Conservation (phyloP, 2,797 vertebrate species). For the Sardinella longiceps region DNA sequence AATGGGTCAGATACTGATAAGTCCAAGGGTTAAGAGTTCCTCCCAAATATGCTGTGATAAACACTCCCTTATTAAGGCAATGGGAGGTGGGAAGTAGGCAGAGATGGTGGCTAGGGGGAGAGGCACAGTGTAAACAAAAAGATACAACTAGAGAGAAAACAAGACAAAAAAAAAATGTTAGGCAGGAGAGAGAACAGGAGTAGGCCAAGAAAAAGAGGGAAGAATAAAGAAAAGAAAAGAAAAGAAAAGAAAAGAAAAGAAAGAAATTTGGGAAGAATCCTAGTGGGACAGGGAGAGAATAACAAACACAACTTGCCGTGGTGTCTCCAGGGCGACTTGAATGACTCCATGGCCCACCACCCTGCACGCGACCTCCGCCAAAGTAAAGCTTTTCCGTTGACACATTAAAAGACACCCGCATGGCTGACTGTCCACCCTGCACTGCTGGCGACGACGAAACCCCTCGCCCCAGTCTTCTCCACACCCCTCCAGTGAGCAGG, state of each 20-base stretch:
- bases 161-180: background rate
- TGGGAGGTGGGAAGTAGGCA: background rate
- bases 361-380: background rate
- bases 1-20: background rate
- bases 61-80: background rate
- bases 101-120: background rate
- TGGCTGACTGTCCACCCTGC: background rate
- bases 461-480: background rate
- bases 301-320: conserved; percentile 8
- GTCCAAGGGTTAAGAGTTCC: background rate
- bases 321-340: background rate
- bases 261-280: background rate
- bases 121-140: background rate
- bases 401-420: conserved; percentile 27
- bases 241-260: background rate
- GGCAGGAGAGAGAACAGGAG: background rate
- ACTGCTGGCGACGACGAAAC: background rate
- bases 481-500: background rate
- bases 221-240: background rate
- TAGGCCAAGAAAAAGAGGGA: background rate
- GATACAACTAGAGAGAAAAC: background rate
- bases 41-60: conserved; percentile 5
- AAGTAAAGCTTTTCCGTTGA: conserved; percentile 43
- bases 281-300: conserved; percentile 31
- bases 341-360: background rate